A percentile compares a stretch with the other conserved stretches of the same genome.
These are phyloP conservation scores for Micoletzkya japonica DNA, from an alignment of 2,888 invertebrate genomes.

Conservation along the genomic window DNA sequence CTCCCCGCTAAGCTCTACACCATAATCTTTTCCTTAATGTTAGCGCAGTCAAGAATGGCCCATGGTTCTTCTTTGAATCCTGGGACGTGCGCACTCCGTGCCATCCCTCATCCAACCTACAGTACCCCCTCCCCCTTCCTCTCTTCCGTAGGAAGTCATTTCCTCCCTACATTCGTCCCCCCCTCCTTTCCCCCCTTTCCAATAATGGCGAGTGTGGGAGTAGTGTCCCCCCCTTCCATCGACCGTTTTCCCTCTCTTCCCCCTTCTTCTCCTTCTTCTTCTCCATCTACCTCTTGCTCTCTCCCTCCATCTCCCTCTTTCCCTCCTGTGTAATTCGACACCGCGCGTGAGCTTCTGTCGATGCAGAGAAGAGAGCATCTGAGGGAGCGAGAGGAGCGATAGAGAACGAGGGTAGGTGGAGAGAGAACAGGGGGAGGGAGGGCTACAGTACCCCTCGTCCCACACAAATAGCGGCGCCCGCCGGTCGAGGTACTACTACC, in stretches of 20 bases:
- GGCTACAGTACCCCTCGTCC: constrained; percentile 15
- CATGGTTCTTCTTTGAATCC: too few relatives aligned
- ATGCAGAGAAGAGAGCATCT: neutral
- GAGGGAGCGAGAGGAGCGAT: constrained; percentile 9
- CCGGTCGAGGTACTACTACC: constrained; percentile 9
- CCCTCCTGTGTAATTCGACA: constrained; percentile 2
- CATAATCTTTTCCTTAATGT: too few relatives aligned
- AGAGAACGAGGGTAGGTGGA: constrained; percentile 11
- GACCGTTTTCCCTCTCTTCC: constrained; percentile 16
- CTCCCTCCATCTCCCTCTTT: neutral
- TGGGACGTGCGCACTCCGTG: neutral
- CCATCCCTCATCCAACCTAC: neutral
- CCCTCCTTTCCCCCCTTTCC: neutral
- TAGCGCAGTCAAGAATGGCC: too few relatives aligned
- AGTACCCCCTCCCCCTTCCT: neutral
- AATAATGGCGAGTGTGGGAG: constrained; percentile 27
- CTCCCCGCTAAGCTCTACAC: too few relatives aligned
- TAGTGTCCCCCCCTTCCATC: neutral
- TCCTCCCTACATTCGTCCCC: constrained; percentile 2
- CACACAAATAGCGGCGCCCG: neutral
- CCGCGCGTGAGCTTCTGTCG: constrained; percentile 15
- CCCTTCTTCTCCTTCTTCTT: constrained; percentile 4
- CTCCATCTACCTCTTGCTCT: constrained; percentile 7
- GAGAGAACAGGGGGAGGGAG: constrained; percentile 15
- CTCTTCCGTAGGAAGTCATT: too few relatives aligned